phyloP scores from a whole-genome alignment of 2,113 vertebrate species.

The Serinus canaria region DNA sequence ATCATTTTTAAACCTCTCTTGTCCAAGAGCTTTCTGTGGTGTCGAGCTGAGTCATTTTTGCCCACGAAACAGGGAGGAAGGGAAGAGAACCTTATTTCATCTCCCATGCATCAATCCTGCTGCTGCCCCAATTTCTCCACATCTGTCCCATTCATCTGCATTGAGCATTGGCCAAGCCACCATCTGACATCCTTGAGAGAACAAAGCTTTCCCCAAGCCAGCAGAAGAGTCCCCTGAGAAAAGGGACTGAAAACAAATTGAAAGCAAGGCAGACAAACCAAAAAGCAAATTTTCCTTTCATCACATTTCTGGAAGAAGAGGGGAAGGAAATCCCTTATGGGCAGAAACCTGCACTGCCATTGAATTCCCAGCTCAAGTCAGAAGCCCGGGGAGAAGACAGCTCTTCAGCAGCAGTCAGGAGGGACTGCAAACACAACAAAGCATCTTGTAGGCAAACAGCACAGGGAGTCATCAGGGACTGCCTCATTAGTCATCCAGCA shows the following conservation, averaged over 20 bases:
- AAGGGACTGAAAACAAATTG: background rate
- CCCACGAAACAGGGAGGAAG: background rate
- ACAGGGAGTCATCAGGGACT: background rate
- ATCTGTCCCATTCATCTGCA: background rate
- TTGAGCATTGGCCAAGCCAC: background rate
- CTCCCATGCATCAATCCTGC: background rate
- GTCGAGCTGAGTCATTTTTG: constrained; percentile 35
- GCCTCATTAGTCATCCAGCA: constrained; percentile 58
- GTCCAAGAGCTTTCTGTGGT: background rate
- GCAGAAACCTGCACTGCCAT: background rate
- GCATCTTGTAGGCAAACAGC: constrained; percentile 10
- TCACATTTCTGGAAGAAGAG: background rate
- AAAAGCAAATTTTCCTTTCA: constrained; percentile 38
- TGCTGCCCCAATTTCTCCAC: background rate
- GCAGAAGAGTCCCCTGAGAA: background rate
- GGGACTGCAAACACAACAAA: constrained; percentile 10
- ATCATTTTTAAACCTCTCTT: constrained; percentile 14
- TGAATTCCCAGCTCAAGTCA: constrained; percentile 6
- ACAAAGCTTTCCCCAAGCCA: background rate
- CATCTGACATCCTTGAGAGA: background rate
- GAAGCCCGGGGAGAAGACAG: background rate
- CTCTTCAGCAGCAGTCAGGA: constrained; percentile 43
- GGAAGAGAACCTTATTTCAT: background rate
- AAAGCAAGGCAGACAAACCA: background rate
- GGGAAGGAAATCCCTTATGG: background rate